Percentiles rank a stretch among this genome's conserved stretches.
Evolutionary conservation across 1,140 invertebrate species (phyloP).

Genomic region (Drosophila auraria): DNA sequence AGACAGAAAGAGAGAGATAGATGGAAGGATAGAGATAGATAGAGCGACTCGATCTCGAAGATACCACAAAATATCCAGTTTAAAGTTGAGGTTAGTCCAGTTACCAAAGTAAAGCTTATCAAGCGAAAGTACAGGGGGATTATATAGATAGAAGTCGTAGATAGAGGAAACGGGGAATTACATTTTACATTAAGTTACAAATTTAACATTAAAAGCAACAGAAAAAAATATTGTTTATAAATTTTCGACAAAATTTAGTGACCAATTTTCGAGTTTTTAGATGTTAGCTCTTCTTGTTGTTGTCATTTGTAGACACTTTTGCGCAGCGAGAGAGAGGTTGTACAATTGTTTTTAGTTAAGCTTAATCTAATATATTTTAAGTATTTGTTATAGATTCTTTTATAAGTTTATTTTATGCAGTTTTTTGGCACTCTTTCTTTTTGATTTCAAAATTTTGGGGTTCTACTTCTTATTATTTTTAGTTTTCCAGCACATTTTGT

Average conservation of each 20-base stretch:
- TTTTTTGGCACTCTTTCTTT: not conserved
- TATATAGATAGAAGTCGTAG: constrained; percentile 15
- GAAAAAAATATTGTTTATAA: constrained; percentile 14
- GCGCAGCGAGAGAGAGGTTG: constrained; percentile 20
- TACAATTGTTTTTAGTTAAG: constrained; percentile 31
- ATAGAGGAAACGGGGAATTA: constrained; percentile 21
- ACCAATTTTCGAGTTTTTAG: constrained; percentile 36
- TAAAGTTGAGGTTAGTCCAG: constrained; percentile 63
- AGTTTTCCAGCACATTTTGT: too few species aligned
- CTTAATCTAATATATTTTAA: constrained; percentile 16
- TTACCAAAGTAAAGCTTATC: constrained; percentile 55
- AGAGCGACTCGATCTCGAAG: constrained; percentile 31
- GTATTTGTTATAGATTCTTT: not conserved
- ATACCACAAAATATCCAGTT: constrained; percentile 40
- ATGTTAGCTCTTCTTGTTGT: constrained; percentile 84
- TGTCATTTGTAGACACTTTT: constrained; percentile 76
- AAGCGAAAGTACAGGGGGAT: constrained; percentile 31
- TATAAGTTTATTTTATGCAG: not conserved
- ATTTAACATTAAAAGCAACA: constrained; percentile 48
- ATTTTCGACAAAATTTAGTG: constrained; percentile 24
- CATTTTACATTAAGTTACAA: constrained; percentile 14
- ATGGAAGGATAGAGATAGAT: constrained; percentile 9
- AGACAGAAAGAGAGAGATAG: constrained; percentile 22
- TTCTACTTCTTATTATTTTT: constrained; percentile 3
- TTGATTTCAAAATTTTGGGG: not conserved